phyloP scores from a whole-genome alignment of 2,888 invertebrate genomes.

The Phanerotoma sp. region DNA sequence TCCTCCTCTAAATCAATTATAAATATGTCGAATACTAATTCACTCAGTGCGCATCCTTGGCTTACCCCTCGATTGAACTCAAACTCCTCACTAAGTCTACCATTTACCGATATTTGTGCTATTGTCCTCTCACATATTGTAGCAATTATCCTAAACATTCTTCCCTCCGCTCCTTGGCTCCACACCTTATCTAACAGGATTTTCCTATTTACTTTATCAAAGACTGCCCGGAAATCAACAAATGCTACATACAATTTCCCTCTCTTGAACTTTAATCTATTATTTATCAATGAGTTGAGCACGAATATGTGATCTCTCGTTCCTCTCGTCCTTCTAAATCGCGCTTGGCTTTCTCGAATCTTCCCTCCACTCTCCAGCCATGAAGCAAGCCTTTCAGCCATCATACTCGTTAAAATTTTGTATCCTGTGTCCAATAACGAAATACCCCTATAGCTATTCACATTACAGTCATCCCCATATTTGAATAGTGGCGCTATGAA shows the following conservation, averaged over 20 bases:
- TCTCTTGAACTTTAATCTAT: neutral
- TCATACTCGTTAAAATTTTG: conserved; percentile 7
- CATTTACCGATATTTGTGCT: neutral
- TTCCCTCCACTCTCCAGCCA: neutral
- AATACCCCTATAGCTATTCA: conserved; percentile 14
- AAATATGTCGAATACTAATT: too few species aligned
- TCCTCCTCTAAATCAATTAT: conserved; percentile 1
- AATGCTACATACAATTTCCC: neutral
- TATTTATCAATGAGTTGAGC: neutral
- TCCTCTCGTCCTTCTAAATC: neutral
- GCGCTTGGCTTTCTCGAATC: neutral
- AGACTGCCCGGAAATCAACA: neutral
- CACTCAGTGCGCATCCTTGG: neutral
- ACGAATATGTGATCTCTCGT: neutral
- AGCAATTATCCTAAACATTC: neutral
- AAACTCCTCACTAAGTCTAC: neutral
- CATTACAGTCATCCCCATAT: conserved; percentile 1
- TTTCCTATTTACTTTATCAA: neutral
- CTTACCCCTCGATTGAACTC: neutral
- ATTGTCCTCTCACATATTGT: neutral
- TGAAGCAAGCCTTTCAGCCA: neutral
- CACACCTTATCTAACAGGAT: neutral
- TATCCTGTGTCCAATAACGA: conserved; percentile 16
- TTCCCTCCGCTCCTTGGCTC: neutral
- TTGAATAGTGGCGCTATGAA: conserved; percentile 9